A percentile compares a stretch with the other conserved stretches of the same genome.
Conservation (phyloP, 2,888 invertebrate genomes). For the Tuberolachnus salignus region DNA sequence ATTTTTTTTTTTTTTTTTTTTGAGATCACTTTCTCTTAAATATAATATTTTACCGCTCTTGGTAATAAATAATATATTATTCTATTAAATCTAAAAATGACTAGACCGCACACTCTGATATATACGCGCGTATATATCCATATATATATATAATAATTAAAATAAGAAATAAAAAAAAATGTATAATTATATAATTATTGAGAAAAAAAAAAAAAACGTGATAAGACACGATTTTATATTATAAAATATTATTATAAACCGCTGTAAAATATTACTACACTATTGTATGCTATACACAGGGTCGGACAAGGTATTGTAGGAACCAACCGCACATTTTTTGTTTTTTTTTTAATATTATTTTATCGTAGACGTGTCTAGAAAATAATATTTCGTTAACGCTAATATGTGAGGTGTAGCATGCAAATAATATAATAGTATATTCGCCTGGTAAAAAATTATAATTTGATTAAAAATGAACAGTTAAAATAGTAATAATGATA, state of each 20-base stretch:
- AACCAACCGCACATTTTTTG: slow-evolving; percentile 47
- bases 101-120: slow-evolving; percentile 53
- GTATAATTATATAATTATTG: too few relatives aligned
- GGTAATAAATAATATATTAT: too few relatives aligned
- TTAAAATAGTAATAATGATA: slow-evolving; percentile 21
- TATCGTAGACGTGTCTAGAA: neutral
- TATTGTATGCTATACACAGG: slow-evolving; percentile 23
- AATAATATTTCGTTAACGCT: slow-evolving; percentile 2
- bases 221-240: neutral
- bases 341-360: neutral
- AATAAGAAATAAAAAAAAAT: neutral
- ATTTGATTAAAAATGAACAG: slow-evolving; percentile 9
- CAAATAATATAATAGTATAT: slow-evolving; percentile 17
- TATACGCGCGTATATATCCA: slow-evolving; percentile 41
- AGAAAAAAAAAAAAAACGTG: slow-evolving; percentile 1
- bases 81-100: slow-evolving; percentile 15
- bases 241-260: neutral
- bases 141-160: slow-evolving; percentile 15
- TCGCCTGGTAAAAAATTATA: slow-evolving; percentile 18
- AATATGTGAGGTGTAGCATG: slow-evolving; percentile 14
- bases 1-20: slow-evolving; percentile 19
- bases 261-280: slow-evolving; percentile 14
- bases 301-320: slow-evolving; percentile 27
- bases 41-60: slow-evolving; percentile 4
- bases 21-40: slow-evolving; percentile 50